phyloP scores from a whole-genome alignment of 2,888 invertebrate genomes.

The Agapostemon virescens region DNA sequence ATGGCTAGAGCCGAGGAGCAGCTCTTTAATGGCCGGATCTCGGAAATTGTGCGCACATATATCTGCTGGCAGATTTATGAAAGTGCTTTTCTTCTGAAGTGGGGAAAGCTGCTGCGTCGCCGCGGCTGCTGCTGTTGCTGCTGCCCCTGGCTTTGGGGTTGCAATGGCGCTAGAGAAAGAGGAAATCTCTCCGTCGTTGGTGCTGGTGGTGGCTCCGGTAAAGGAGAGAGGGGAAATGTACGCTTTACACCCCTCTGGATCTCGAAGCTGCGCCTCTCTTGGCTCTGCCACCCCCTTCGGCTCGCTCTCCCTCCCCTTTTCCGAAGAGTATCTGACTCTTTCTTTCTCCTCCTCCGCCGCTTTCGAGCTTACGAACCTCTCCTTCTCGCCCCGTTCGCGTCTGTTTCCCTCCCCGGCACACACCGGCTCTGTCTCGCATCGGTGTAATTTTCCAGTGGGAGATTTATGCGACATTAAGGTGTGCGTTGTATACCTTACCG shows the following conservation, averaged over 20 bases:
- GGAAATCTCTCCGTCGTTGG: constrained; percentile 54
- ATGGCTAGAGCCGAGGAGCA: constrained; percentile 76
- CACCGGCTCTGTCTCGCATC: constrained; percentile 71
- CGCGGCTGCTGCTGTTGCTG: constrained; percentile 62
- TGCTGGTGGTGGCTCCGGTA: constrained; percentile 54
- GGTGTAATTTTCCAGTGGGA: constrained; percentile 79
- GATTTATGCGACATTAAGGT: constrained; percentile 80
- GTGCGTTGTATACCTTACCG: constrained; percentile 72
- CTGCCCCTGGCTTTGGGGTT: constrained; percentile 61
- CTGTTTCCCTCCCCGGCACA: constrained; percentile 40
- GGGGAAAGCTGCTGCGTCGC: constrained; percentile 79
- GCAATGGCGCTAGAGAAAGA: constrained; percentile 64
- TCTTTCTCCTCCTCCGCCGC: constrained; percentile 58
- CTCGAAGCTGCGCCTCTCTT: constrained; percentile 76
- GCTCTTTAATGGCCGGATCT: constrained; percentile 93
- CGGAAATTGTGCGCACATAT: constrained; percentile 95
- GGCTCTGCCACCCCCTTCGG: constrained; percentile 73
- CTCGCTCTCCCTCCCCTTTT: constrained; percentile 68
- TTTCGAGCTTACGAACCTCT: constrained; percentile 47
- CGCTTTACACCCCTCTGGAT: constrained; percentile 64
- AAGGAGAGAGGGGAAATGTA: constrained; percentile 66
- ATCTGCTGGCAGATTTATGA: constrained; percentile 94
- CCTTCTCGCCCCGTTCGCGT: constrained; percentile 55
- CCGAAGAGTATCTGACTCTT: constrained; percentile 73
- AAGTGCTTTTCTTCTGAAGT: constrained; percentile 86